These are phyloP conservation scores for Euspilapteryx auroguttella DNA, from an alignment of 2,888 invertebrate genomes.

Conservation along the genomic window DNA sequence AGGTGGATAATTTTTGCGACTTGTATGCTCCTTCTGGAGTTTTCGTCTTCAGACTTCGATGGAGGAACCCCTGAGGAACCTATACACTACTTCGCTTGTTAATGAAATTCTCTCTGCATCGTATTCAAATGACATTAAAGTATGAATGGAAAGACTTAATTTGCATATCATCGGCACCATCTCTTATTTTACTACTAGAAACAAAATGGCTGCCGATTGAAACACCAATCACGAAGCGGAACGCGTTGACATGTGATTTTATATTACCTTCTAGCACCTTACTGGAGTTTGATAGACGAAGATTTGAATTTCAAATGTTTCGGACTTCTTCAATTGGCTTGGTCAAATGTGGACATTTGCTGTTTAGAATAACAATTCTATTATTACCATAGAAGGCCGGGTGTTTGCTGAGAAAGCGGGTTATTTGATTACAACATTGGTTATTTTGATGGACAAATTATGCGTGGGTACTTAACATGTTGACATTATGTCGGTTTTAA, in stretches of 20 bases:
- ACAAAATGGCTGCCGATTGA: constrained; percentile 43
- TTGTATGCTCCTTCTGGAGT: too few species aligned
- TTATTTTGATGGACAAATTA: constrained; percentile 36
- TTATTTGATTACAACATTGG: constrained; percentile 53
- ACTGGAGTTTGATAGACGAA: constrained; percentile 53
- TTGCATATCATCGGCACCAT: constrained; percentile 2
- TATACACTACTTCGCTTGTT: too few species aligned
- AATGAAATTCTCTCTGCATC: constrained; percentile 3
- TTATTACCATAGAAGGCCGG: constrained; percentile 55
- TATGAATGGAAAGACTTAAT: constrained; percentile 5
- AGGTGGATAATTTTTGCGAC: too few species aligned
- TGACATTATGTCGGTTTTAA: too few species aligned
- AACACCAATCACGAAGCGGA: constrained; percentile 42
- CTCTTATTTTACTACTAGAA: constrained; percentile 9
- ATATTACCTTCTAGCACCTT: constrained; percentile 24
- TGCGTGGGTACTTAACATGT: too few species aligned
- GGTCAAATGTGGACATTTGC: constrained; percentile 55
- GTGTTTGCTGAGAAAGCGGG: constrained; percentile 59
- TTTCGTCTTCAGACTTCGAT: too few species aligned
- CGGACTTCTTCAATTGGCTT: constrained; percentile 17
- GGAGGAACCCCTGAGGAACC: too few species aligned
- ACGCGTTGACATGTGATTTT: constrained; percentile 35
- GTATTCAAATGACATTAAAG: background rate
- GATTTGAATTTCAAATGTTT: constrained; percentile 57
- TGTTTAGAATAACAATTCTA: constrained; percentile 48